A percentile compares a stretch with the other conserved stretches of the same genome.
phyloP scores from a whole-genome alignment of 1,140 invertebrate species.

The Subanguina moxae region DNA sequence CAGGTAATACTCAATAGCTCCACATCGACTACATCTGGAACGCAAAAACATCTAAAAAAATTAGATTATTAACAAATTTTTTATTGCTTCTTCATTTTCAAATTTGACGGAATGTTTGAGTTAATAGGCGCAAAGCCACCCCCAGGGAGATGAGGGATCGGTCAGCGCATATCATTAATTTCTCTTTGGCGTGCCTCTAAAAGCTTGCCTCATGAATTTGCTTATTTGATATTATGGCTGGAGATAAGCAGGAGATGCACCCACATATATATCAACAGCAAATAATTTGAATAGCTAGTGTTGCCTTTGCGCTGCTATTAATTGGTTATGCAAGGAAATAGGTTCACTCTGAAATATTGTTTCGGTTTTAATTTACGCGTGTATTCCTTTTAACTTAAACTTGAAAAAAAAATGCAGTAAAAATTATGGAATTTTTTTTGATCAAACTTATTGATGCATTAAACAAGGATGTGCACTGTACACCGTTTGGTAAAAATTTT shows the following conservation, averaged over 20 bases:
- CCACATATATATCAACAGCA: background rate
- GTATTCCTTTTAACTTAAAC: too few relatives aligned
- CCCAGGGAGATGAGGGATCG: background rate
- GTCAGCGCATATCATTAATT: slow-evolving; percentile 9
- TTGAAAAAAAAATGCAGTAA: too few relatives aligned
- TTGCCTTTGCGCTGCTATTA: background rate
- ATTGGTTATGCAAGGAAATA: background rate
- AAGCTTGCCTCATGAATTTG: background rate
- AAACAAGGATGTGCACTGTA: too few relatives aligned
- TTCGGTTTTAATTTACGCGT: too few relatives aligned
- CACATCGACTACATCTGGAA: slow-evolving; percentile 26
- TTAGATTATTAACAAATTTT: background rate
- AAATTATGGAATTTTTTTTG: too few relatives aligned
- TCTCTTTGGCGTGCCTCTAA: background rate
- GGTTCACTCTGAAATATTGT: background rate
- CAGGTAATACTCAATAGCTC: slow-evolving; percentile 33
- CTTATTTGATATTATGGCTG: slow-evolving; percentile 4
- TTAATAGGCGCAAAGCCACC: background rate
- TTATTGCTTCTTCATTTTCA: background rate
- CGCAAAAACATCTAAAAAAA: slow-evolving; percentile 34
- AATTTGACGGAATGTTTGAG: background rate
- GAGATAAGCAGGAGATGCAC: background rate
- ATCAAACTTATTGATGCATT: too few relatives aligned
- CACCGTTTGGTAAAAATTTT: too few relatives aligned
- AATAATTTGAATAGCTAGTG: background rate